Base-by-base conservation (phyloP, 1,140 invertebrate species). In the Gryon sp. region DNA sequence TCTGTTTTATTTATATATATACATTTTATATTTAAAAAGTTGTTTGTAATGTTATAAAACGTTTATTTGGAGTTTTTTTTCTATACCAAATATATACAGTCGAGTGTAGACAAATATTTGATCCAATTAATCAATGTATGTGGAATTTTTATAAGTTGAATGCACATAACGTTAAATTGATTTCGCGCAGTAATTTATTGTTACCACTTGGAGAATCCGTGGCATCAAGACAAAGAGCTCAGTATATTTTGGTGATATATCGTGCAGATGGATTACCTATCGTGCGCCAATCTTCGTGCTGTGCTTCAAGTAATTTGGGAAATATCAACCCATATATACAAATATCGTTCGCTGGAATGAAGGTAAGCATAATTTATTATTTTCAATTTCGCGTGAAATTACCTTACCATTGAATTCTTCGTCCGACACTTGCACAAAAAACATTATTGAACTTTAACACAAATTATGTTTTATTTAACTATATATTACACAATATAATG, bases 171-270 rank as follows among this genome's bases (percentile, higher is more conserved):
- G 26, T 26, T 41, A 57, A 79, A 70, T 68, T 68, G 45, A 79
- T 76, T 79, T 59, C 38, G 62, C 48, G 28, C 76, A 95, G 94
- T 52, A 95, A 95, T 83, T 86, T 95, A 24, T 84, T 95, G 19
- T 86, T 94, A 32, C 93, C 93, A 0, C 90, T 92, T 15, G 92
- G 91, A 2, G 90, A 91, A 90, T 89, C 32, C 90, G 90, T 38
- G 83, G 87, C 19, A 88, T 92, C 84, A 69, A 79, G 92, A 69
- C 92, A 92, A 83, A 87, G 90, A 72, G 93, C 92, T 2, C 87
- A 88, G 52, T 94, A 92, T 80, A 88, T 91, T 62, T 91, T 94
- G 18, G 88, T 91, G 55, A 85, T 94, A 48, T 93, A 93, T 84
- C 87, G 90, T 62, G 92, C 92, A 1, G 92, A 93, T 78, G 92